Conservation (phyloP, 2,113 vertebrate genomes). For the Bothrops jararaca region DNA sequence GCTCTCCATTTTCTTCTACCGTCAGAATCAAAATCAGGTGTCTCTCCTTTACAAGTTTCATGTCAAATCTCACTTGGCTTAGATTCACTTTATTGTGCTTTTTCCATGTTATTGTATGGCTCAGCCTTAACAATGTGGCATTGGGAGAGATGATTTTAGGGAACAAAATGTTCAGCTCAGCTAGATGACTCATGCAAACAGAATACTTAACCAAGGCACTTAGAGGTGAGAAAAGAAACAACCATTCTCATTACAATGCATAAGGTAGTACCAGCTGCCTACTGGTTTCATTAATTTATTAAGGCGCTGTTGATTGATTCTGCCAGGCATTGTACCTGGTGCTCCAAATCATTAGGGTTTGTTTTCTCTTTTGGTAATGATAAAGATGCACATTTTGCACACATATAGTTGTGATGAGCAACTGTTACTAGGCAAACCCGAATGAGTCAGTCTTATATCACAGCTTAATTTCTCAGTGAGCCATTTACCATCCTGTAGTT, state of each 20-base stretch:
- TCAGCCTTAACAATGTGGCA: neutral
- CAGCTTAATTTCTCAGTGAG: constrained; percentile 2
- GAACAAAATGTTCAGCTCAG: constrained; percentile 43
- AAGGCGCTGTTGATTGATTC: constrained; percentile 17
- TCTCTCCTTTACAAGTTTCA: neutral
- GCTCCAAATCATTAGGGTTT: constrained; percentile 2
- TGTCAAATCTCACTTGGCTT: neutral
- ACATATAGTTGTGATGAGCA: constrained; percentile 10
- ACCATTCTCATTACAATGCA: constrained; percentile 40
- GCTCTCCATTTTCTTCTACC: neutral
- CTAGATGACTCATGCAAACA: constrained; percentile 44
- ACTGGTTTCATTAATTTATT: constrained; percentile 39
- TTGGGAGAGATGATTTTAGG: constrained; percentile 39
- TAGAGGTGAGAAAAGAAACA: constrained; percentile 22
- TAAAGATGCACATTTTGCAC: neutral
- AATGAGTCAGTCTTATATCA: neutral
- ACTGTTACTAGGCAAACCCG: neutral
- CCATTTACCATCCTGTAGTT: neutral
- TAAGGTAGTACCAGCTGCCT: constrained; percentile 29
- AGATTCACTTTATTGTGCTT: constrained; percentile 22
- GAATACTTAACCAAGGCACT: neutral
- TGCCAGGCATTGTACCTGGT: neutral
- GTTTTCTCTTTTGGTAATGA: constrained; percentile 2
- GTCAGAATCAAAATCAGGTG: neutral
- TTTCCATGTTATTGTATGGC: constrained; percentile 36